Conservation (phyloP, 2,888 invertebrate genomes). For the Spicauda simplicius region DNA sequence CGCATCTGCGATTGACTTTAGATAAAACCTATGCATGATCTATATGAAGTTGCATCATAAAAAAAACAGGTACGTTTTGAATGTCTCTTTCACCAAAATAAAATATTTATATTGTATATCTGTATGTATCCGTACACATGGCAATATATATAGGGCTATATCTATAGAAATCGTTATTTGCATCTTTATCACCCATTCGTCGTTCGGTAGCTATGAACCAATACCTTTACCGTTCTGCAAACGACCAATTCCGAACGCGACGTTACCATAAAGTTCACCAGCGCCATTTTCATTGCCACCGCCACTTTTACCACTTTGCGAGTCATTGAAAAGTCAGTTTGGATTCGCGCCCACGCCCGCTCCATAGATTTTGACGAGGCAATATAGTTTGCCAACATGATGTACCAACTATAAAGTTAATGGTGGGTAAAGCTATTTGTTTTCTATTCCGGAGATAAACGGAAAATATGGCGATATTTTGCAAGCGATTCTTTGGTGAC, state of each 20-base stretch:
- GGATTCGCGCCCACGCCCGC: constrained; percentile 44
- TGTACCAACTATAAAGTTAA: constrained; percentile 50
- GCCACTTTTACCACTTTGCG: constrained; percentile 31
- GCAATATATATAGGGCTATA: too few species aligned
- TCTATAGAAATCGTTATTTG: background rate
- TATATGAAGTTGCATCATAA: too few species aligned
- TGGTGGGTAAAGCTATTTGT: constrained; percentile 39
- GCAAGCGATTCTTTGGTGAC: constrained; percentile 12
- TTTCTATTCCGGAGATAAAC: constrained; percentile 36
- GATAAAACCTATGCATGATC: too few species aligned
- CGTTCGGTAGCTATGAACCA: background rate
- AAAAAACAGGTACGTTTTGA: too few species aligned
- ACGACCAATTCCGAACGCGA: constrained; percentile 4
- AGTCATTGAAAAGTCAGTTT: constrained; percentile 36
- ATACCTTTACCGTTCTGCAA: background rate
- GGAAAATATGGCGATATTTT: constrained; percentile 30
- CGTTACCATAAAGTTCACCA: constrained; percentile 8
- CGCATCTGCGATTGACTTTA: too few species aligned
- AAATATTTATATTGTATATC: too few species aligned
- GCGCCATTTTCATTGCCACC: constrained; percentile 7
- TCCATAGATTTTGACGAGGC: constrained; percentile 51
- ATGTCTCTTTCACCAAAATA: too few species aligned
- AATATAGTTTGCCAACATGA: constrained; percentile 47
- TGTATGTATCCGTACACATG: too few species aligned
- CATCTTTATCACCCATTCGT: constrained; percentile 1